Conservation (phyloP, 2,888 invertebrate species). For the Tyria jacobaeae region DNA sequence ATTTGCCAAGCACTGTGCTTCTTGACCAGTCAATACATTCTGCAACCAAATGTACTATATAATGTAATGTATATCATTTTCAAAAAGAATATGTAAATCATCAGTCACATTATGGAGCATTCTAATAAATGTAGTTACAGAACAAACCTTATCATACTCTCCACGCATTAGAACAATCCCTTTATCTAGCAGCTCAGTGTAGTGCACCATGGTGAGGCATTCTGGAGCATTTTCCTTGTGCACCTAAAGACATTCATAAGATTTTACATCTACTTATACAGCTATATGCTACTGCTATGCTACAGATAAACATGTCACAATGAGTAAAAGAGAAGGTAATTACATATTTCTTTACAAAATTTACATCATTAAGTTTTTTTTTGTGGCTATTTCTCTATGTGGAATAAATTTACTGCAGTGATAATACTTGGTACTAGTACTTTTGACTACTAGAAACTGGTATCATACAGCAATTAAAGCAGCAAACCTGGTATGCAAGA, state of each 20-base stretch:
- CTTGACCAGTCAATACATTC: slow-evolving; percentile 90
- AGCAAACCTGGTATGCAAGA: slow-evolving; percentile 92
- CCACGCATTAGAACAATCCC: slow-evolving; percentile 94
- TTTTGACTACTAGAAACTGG: no score
- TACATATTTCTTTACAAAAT: no score
- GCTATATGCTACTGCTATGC: no score
- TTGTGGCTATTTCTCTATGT: no score
- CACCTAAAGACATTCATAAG: slow-evolving; percentile 74
- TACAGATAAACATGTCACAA: neutral
- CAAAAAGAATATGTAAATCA: neutral
- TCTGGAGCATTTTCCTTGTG: slow-evolving; percentile 96
- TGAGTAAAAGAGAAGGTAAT: neutral
- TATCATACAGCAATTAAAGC: neutral
- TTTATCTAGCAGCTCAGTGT: slow-evolving; percentile 91
- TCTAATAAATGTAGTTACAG: neutral
- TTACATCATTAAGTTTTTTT: no score
- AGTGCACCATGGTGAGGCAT: slow-evolving; percentile 93
- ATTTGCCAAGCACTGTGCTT: slow-evolving; percentile 95
- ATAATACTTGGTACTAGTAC: no score
- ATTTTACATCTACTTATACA: no score
- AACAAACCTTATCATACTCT: slow-evolving; percentile 90
- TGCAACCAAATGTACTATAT: slow-evolving; percentile 53
- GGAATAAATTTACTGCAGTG: no score
- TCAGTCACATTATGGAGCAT: neutral
- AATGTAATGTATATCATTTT: no score